These are phyloP conservation scores for Troglohyphantes excavatus DNA, from an alignment of 2,888 invertebrate genomes.

Conservation along the genomic window DNA sequence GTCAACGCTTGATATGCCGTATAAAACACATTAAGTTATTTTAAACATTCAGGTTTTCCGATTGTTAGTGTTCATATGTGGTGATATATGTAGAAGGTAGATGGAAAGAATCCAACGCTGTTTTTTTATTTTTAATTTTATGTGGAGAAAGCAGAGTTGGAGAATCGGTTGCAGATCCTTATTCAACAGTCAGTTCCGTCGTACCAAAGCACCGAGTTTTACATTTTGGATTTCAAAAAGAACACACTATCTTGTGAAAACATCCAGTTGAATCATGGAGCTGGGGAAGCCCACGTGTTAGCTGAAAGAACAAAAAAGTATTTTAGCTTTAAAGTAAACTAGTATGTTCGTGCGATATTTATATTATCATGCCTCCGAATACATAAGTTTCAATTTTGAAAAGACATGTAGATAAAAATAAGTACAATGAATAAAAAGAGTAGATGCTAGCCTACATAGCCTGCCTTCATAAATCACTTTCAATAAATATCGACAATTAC, in stretches of 20 bases:
- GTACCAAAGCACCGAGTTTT: conserved; percentile 69
- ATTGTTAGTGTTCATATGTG: conserved; percentile 15
- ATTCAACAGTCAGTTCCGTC: conserved; percentile 44
- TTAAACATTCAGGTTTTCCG: conserved; percentile 29
- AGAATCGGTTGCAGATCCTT: conserved; percentile 11
- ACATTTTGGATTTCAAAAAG: conserved; percentile 53
- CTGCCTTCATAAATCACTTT: too few species aligned
- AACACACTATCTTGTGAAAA: conserved; percentile 46
- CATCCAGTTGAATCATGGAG: conserved; percentile 43
- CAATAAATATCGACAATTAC: too few species aligned
- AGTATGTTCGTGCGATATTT: too few species aligned
- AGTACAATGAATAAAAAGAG: too few species aligned
- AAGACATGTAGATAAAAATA: too few species aligned
- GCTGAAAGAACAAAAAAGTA: conserved; percentile 44
- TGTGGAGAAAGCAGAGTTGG: conserved; percentile 15
- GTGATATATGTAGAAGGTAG: conserved; percentile 18
- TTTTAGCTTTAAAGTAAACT: too few species aligned
- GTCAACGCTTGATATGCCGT: conserved; percentile 4
- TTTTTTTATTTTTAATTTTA: background rate
- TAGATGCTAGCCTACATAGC: too few species aligned
- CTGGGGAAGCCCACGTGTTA: conserved; percentile 57
- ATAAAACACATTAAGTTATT: conserved; percentile 41
- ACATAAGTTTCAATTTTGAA: too few species aligned
- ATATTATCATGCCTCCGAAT: too few species aligned
- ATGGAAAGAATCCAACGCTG: background rate